phyloP scores from a whole-genome alignment of 2,888 invertebrate genomes.

The Elmis aenea region DNA sequence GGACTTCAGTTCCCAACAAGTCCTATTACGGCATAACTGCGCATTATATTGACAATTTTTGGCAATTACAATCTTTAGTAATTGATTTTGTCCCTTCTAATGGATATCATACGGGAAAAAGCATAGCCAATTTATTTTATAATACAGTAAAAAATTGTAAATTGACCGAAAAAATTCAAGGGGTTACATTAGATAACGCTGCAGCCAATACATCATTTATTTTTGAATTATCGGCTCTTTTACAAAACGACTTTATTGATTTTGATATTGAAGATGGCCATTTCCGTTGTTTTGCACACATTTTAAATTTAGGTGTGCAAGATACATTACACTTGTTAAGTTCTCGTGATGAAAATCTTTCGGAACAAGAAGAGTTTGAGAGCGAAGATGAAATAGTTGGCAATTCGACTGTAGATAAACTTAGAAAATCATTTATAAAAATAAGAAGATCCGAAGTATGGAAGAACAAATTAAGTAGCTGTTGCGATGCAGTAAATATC shows the following conservation, averaged over 20 bases:
- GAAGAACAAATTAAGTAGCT: no score
- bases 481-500: no score
- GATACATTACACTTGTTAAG: no score
- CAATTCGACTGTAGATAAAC: no score
- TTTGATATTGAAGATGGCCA: slow-evolving; percentile 1
- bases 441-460: no score
- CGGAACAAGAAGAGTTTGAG: no score
- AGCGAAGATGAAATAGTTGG: no score
- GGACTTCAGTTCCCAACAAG: slow-evolving; percentile 7
- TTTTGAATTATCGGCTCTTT: no score
- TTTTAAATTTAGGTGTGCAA: slow-evolving; percentile 5
- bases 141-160: not conserved
- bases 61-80: slow-evolving; percentile 3
- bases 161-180: slow-evolving; percentile 3
- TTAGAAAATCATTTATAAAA: no score
- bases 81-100: slow-evolving; percentile 6
- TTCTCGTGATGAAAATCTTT: no score
- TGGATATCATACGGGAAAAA: slow-evolving; percentile 4
- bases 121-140: slow-evolving; percentile 4
- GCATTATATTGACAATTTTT: slow-evolving; percentile 17
- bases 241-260: not conserved
- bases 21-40: slow-evolving; percentile 11
- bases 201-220: slow-evolving; percentile 3
- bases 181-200: slow-evolving; percentile 7
- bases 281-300: slow-evolving; percentile 4